These are phyloP conservation scores for Chymomyza amoena DNA, from an alignment of 2,888 invertebrate species.

Conservation along the genomic window DNA sequence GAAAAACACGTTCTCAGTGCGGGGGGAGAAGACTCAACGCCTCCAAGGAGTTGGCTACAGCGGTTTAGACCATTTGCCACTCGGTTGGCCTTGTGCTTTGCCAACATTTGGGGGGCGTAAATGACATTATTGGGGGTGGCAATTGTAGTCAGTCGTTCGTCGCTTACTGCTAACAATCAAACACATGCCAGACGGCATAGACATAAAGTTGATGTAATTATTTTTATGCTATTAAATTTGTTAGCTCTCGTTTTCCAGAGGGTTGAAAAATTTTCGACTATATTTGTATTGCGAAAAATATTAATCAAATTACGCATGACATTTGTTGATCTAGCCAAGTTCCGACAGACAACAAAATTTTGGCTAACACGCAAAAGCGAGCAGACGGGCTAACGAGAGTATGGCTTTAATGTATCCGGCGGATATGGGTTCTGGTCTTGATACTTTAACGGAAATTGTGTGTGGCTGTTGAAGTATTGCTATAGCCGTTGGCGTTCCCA, in stretches of 20 bases:
- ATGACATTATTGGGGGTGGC: slow-evolving; percentile 64
- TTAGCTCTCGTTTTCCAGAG: background rate
- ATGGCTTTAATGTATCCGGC: slow-evolving; percentile 40
- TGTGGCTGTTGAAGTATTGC: slow-evolving; percentile 64
- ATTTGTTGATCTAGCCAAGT: background rate
- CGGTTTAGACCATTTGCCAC: slow-evolving; percentile 65
- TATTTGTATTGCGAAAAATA: slow-evolving; percentile 57
- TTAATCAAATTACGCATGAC: slow-evolving; percentile 45
- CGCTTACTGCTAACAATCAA: slow-evolving; percentile 43
- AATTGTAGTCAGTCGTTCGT: slow-evolving; percentile 35
- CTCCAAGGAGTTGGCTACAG: background rate
- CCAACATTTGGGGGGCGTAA: slow-evolving; percentile 36
- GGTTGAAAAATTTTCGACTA: slow-evolving; percentile 26
- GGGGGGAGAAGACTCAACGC: background rate
- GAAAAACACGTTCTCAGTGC: slow-evolving; percentile 19
- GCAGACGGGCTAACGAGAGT: background rate
- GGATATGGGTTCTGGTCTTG: slow-evolving; percentile 13
- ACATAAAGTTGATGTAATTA: slow-evolving; percentile 70
- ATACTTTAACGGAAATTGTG: slow-evolving; percentile 56
- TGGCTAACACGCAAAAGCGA: background rate
- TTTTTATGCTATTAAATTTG: slow-evolving; percentile 55
- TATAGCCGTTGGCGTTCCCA: slow-evolving; percentile 33
- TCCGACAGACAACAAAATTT: background rate
- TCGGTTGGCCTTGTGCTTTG: slow-evolving; percentile 72
- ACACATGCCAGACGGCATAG: slow-evolving; percentile 55